Percentiles rank a stretch among this genome's conserved stretches.
These are phyloP conservation scores for Drosophila lacteicornis DNA, from an alignment of 1,140 invertebrate species.

Conservation along the genomic window DNA sequence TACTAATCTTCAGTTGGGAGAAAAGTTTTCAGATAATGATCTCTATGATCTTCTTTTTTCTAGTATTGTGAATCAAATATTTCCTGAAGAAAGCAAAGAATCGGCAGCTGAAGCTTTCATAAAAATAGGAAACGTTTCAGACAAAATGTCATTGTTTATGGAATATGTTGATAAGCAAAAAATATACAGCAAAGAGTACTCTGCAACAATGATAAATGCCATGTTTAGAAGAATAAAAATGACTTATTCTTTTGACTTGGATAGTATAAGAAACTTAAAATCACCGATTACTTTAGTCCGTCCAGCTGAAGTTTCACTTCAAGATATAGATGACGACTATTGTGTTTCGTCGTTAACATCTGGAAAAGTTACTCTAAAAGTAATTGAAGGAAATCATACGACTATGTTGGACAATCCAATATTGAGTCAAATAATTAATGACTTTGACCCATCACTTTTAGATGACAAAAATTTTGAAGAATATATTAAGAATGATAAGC, in stretches of 20 bases:
- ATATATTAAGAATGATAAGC: slow-evolving; percentile 67
- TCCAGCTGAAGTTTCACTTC: slow-evolving; percentile 86
- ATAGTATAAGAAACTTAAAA: slow-evolving; percentile 81
- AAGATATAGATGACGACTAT: slow-evolving; percentile 88
- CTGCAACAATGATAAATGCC: slow-evolving; percentile 84
- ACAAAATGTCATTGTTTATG: slow-evolving; percentile 72
- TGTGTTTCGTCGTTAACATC: slow-evolving; percentile 87
- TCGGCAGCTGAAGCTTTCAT: slow-evolving; percentile 83
- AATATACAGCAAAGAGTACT: slow-evolving; percentile 86
- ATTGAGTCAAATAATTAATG: slow-evolving; percentile 88
- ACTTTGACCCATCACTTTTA: slow-evolving; percentile 70
- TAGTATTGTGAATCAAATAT: slow-evolving; percentile 85
- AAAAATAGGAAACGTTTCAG: slow-evolving; percentile 56
- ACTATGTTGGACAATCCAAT: slow-evolving; percentile 89
- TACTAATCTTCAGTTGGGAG: slow-evolving; percentile 75
- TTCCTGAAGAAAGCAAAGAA: slow-evolving; percentile 86
- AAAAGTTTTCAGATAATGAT: slow-evolving; percentile 84
- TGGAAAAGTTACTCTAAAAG: slow-evolving; percentile 86
- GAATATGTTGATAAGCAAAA: slow-evolving; percentile 75
- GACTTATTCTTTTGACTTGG: slow-evolving; percentile 86
- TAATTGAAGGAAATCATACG: slow-evolving; percentile 90
- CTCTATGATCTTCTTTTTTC: slow-evolving; percentile 87
- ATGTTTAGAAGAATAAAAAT: slow-evolving; percentile 87
- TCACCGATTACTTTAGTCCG: slow-evolving; percentile 88
- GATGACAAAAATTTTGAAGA: slow-evolving; percentile 80